Evolutionary conservation across 2,113 vertebrate genomes (phyloP).

Genomic region (Ornithorhynchus anatinus): DNA sequence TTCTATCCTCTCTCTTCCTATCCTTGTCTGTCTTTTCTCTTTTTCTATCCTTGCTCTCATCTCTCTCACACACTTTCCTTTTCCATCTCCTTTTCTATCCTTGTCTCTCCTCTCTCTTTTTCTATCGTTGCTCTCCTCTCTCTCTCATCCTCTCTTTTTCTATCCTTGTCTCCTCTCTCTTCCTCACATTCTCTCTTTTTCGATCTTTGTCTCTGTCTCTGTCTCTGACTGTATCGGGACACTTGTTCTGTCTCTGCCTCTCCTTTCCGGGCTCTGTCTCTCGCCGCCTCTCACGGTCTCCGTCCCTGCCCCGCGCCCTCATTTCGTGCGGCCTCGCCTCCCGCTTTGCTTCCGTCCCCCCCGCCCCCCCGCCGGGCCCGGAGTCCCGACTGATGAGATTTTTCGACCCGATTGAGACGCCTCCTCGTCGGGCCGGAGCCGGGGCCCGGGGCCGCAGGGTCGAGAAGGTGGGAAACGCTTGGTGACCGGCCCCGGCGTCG

Average conservation of each 20-base stretch:
- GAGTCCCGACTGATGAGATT: slow-evolving; percentile 74
- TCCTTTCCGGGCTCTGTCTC: no score
- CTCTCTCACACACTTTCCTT: background rate
- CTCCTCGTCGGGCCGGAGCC: slow-evolving; percentile 59
- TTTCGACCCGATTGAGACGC: slow-evolving; percentile 73
- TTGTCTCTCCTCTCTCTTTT: background rate
- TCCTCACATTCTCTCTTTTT: no score
- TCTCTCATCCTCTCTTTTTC: background rate
- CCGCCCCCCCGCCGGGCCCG: slow-evolving; percentile 56
- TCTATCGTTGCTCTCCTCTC: background rate
- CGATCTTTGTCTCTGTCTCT: no score
- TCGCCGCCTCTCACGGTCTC: background rate
- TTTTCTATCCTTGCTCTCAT: background rate
- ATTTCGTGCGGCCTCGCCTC: background rate
- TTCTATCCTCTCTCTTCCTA: background rate
- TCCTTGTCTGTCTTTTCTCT: background rate
- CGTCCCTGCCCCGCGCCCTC: background rate
- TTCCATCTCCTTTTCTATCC: no score
- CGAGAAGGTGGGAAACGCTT: slow-evolving; percentile 65
- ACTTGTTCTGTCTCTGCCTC: no score
- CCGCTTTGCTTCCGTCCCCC: background rate
- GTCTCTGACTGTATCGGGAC: no score
- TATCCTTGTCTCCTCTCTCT: background rate
- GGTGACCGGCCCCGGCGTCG: slow-evolving; percentile 72
- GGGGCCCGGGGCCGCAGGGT: slow-evolving; percentile 63